phyloP scores from a whole-genome alignment of 2,888 invertebrate genomes.

The Pilophorus perplexus region DNA sequence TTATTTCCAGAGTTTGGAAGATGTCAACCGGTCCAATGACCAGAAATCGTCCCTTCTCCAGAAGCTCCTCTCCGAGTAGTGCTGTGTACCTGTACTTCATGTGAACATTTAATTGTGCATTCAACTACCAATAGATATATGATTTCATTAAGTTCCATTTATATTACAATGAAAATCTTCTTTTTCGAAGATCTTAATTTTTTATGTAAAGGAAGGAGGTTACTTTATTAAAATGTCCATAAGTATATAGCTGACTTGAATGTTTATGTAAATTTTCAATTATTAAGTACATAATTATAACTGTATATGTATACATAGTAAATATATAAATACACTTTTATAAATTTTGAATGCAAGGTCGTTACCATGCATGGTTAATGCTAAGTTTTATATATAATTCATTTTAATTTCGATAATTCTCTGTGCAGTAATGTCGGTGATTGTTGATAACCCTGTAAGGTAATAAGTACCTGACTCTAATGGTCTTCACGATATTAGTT shows the following conservation, averaged over 20 bases:
- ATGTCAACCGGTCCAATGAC: conserved; percentile 68
- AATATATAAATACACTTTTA: conserved; percentile 39
- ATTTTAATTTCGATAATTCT: no score
- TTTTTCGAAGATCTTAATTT: conserved; percentile 11
- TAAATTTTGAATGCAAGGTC: conserved; percentile 43
- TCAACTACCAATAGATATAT: conserved; percentile 44
- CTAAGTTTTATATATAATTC: no score
- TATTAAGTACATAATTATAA: conserved; percentile 19
- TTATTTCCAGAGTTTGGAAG: conserved; percentile 67
- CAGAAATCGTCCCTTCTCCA: conserved; percentile 78
- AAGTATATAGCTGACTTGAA: conserved; percentile 24
- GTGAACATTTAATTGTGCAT: conserved; percentile 45
- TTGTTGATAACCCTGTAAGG: no score
- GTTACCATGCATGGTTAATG: conserved; percentile 43
- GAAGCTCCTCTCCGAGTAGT: conserved; percentile 76
- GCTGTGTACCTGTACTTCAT: conserved; percentile 42
- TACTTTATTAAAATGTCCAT: conserved; percentile 14
- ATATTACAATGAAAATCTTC: conserved; percentile 17
- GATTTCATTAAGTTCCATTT: conserved; percentile 31
- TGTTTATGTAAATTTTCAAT: conserved; percentile 32
- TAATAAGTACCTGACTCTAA: no score
- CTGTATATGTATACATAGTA: conserved; percentile 40
- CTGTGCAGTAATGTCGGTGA: no score
- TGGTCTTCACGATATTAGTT: no score
- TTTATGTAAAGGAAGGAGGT: not conserved